These are phyloP conservation scores for Tragelaphus imberbis DNA, from an alignment of 2,113 vertebrate species.

Conservation along the genomic window DNA sequence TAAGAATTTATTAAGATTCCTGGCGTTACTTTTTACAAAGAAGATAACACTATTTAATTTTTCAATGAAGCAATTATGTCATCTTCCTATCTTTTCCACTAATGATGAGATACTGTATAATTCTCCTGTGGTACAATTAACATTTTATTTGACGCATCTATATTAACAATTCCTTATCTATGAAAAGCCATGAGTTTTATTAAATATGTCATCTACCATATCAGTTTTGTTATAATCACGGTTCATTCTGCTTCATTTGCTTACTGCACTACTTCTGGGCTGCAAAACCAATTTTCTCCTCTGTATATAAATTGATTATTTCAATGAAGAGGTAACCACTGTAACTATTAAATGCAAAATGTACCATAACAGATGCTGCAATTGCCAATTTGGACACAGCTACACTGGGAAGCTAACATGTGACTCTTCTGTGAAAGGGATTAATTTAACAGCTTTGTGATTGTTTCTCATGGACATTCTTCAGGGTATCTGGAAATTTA, in stretches of 20 bases:
- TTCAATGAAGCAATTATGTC: constrained; percentile 62
- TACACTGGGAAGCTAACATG: constrained; percentile 14
- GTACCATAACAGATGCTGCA: constrained; percentile 5
- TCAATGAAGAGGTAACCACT: constrained; percentile 22
- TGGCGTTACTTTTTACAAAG: constrained; percentile 62
- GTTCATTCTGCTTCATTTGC: constrained; percentile 65
- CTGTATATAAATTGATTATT: constrained; percentile 48
- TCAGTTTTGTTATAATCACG: constrained; percentile 70
- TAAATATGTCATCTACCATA: constrained; percentile 51
- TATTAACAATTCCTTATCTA: constrained; percentile 54
- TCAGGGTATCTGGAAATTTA: neutral
- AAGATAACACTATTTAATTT: constrained; percentile 69
- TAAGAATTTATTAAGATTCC: constrained; percentile 54
- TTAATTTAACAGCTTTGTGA: constrained; percentile 30
- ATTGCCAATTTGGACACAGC: neutral
- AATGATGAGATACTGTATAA: constrained; percentile 54
- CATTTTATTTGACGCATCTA: constrained; percentile 65
- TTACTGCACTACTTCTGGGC: constrained; percentile 33
- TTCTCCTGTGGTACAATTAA: constrained; percentile 59
- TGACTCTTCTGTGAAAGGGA: constrained; percentile 3
- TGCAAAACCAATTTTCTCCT: constrained; percentile 30
- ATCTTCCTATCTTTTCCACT: constrained; percentile 62
- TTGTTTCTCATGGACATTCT: neutral
- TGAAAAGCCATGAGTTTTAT: constrained; percentile 68
- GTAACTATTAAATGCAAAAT: constrained; percentile 39